Conservation (phyloP, 35 echinoderm and acorn worm species). For the Patiria miniata region DNA sequence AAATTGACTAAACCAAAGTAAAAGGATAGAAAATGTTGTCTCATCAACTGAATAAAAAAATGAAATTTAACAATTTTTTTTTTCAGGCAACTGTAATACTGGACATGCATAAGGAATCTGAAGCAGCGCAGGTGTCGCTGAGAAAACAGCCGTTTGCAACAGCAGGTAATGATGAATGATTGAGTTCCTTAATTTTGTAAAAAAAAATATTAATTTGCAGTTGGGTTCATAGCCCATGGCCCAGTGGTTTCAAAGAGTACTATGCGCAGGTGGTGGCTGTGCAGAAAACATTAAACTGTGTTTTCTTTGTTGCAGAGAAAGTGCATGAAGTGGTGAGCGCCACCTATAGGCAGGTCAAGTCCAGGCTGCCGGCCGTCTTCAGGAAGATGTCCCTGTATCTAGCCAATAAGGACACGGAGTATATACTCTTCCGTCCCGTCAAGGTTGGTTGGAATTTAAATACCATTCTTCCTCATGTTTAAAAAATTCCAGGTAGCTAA, state of each 20-base stretch:
- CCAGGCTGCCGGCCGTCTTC: constrained; percentile 64
- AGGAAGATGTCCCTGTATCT: constrained; percentile 87
- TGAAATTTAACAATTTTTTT: not conserved
- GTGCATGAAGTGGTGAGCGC: constrained; percentile 77
- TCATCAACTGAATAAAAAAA: too few relatives aligned
- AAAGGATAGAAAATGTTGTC: too few relatives aligned
- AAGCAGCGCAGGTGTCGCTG: constrained; percentile 58
- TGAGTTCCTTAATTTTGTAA: not conserved
- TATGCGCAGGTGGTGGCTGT: too few relatives aligned
- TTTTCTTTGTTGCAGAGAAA: constrained; percentile 70
- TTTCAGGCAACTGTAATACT: constrained; percentile 76
- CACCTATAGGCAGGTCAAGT: constrained; percentile 90
- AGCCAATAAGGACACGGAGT: constrained; percentile 96
- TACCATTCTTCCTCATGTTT: too few relatives aligned
- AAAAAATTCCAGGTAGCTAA: too few relatives aligned
- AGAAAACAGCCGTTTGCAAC: constrained; percentile 86
- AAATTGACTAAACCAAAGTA: too few relatives aligned
- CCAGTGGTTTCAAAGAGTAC: too few relatives aligned
- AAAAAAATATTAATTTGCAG: not conserved
- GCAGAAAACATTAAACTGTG: too few relatives aligned
- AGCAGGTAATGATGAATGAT: constrained; percentile 56
- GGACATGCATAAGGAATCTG: constrained; percentile 67
- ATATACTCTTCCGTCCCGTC: constrained; percentile 93
- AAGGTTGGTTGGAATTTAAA: constrained; percentile 60
- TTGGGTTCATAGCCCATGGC: not conserved